A percentile compares a stretch with the other conserved stretches of the same genome.
Evolutionary conservation across 2,888 invertebrate genomes (phyloP).

Genomic region (Drosophila anceps): DNA sequence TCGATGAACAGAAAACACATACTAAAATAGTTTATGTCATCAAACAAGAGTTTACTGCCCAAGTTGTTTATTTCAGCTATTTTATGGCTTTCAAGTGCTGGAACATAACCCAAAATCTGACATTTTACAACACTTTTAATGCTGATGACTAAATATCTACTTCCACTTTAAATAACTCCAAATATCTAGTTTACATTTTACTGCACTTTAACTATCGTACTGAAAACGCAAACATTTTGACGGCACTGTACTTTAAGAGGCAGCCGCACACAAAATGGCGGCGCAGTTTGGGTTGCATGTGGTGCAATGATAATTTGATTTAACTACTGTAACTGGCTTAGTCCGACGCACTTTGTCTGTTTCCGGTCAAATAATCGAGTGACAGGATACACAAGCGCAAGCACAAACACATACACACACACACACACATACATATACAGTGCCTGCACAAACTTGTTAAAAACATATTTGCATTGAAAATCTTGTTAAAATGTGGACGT

Average conservation of each 20-base stretch:
- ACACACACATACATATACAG: neutral
- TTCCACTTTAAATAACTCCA: neutral
- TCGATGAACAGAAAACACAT: neutral
- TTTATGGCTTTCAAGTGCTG: neutral
- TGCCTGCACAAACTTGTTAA: conserved; percentile 57
- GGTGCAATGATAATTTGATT: conserved; percentile 50
- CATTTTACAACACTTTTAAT: neutral
- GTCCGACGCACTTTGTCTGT: conserved; percentile 23
- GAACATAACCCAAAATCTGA: neutral
- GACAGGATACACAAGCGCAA: conserved; percentile 5
- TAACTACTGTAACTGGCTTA: conserved; percentile 53
- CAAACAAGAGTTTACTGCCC: neutral
- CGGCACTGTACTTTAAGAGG: conserved; percentile 6
- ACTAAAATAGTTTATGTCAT: neutral
- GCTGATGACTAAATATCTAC: neutral
- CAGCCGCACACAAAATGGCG: conserved; percentile 17
- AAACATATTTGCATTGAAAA: conserved; percentile 65
- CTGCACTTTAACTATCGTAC: neutral
- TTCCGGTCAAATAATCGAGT: conserved; percentile 49
- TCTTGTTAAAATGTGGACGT: conserved; percentile 29
- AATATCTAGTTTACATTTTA: neutral
- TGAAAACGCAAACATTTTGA: conserved; percentile 2
- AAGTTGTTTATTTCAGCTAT: neutral
- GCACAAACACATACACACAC: neutral
- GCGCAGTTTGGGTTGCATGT: conserved; percentile 12